phyloP scores from a whole-genome alignment of 2,888 invertebrate species.

The Entomobrya multifasciata region DNA sequence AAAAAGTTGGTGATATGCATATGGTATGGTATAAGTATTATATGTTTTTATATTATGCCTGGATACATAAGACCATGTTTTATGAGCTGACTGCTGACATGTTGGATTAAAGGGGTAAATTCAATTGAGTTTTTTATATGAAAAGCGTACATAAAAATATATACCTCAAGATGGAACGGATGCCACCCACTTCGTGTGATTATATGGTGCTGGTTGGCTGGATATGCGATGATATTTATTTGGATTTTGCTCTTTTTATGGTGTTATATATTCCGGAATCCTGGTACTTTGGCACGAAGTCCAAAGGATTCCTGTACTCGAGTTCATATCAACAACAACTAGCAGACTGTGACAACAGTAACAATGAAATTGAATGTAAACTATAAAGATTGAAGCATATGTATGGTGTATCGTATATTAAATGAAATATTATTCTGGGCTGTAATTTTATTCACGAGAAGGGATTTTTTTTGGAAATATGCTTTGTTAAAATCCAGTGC shows the following conservation, averaged over 20 bases:
- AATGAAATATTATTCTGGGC: neutral
- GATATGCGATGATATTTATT: slow-evolving; percentile 50
- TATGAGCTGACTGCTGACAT: slow-evolving; percentile 50
- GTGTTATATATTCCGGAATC: slow-evolving; percentile 46
- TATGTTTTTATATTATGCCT: too few species aligned
- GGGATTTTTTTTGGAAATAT: too few species aligned
- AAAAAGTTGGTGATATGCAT: slow-evolving; percentile 25
- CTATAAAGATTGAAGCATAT: neutral
- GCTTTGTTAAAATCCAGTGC: neutral
- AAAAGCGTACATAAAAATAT: neutral
- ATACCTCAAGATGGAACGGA: slow-evolving; percentile 14
- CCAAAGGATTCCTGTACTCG: neutral
- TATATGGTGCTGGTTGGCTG: slow-evolving; percentile 18
- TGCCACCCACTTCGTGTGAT: slow-evolving; percentile 53
- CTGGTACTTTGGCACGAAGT: slow-evolving; percentile 41
- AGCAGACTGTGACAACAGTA: neutral
- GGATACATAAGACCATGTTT: slow-evolving; percentile 46
- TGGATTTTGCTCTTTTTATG: slow-evolving; percentile 50
- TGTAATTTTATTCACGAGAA: neutral
- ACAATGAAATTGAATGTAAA: neutral
- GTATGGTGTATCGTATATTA: neutral
- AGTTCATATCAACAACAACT: neutral
- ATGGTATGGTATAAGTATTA: too few species aligned
- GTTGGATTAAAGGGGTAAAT: slow-evolving; percentile 58
- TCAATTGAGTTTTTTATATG: slow-evolving; percentile 30